Percentiles rank a stretch among this genome's conserved stretches.
These are phyloP conservation scores for Listronotus bonariensis DNA, from an alignment of 1,140 invertebrate species.

Conservation along the genomic window DNA sequence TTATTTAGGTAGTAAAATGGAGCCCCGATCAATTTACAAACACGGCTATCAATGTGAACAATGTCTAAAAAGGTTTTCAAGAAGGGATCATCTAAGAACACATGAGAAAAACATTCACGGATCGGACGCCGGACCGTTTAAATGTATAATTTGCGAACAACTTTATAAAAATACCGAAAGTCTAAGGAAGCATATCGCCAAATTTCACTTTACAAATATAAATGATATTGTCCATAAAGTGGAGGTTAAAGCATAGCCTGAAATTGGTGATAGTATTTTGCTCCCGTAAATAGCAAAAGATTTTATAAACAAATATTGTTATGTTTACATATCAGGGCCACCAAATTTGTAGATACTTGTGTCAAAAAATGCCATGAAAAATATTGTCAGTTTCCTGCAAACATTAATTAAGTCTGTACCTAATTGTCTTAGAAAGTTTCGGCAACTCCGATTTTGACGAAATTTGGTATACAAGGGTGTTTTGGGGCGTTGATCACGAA, in stretches of 20 bases:
- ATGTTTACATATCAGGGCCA: too few species aligned
- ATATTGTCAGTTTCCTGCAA: too few species aligned
- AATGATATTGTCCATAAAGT: slow-evolving; percentile 35
- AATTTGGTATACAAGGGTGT: too few species aligned
- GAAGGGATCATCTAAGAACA: slow-evolving; percentile 54
- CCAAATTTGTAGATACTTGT: too few species aligned
- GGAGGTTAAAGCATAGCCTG: slow-evolving; percentile 34
- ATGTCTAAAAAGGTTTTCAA: slow-evolving; percentile 54
- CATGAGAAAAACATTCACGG: slow-evolving; percentile 57
- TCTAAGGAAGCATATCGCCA: slow-evolving; percentile 55
- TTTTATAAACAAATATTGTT: too few species aligned
- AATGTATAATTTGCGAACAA: slow-evolving; percentile 53
- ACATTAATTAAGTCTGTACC: too few species aligned
- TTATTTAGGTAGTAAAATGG: slow-evolving; percentile 17
- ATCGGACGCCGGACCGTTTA: slow-evolving; percentile 56
- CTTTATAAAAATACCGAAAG: slow-evolving; percentile 56
- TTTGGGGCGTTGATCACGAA: too few species aligned
- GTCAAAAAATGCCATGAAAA: too few species aligned
- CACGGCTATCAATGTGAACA: slow-evolving; percentile 50
- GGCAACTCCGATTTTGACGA: too few species aligned
- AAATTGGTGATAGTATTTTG: too few species aligned
- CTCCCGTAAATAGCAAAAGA: too few species aligned
- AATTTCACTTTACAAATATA: slow-evolving; percentile 51
- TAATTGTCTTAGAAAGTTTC: too few species aligned
- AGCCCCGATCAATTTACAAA: slow-evolving; percentile 24